Conservation (phyloP, 2,113 vertebrate species). For the Bubalus kerabau region DNA sequence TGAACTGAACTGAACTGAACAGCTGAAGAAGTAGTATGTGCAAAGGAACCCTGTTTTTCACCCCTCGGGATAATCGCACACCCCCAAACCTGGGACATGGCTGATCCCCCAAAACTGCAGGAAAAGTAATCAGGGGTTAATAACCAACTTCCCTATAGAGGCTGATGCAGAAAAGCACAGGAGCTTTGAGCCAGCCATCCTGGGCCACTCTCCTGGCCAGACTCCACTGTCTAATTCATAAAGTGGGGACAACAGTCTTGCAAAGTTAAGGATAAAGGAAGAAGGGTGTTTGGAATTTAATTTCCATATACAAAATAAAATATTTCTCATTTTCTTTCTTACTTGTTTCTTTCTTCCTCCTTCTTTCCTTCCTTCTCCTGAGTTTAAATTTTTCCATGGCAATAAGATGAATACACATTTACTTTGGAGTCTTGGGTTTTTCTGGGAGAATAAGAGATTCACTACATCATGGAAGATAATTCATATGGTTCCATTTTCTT, state of each 20-base stretch:
- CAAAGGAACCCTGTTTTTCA: background rate
- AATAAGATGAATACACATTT: background rate
- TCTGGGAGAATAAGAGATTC: background rate
- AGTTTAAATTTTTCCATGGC: background rate
- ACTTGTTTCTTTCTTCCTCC: background rate
- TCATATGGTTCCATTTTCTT: background rate
- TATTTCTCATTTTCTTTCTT: background rate
- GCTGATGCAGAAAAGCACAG: background rate
- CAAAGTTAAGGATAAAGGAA: background rate
- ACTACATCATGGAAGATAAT: background rate
- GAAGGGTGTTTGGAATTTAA: background rate
- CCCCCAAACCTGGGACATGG: background rate
- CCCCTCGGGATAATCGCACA: rapidly evolving
- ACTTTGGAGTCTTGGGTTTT: background rate
- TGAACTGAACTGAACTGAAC: background rate
- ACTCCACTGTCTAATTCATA: background rate
- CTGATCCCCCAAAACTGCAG: background rate
- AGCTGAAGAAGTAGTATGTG: background rate
- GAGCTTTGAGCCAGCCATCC: background rate
- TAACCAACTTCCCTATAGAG: too few species aligned
- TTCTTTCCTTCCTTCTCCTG: background rate
- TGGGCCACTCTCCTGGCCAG: background rate
- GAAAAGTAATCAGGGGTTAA: background rate
- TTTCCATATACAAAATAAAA: background rate
- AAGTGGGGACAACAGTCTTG: background rate